Evolutionary conservation across 2,797 vertebrate species (phyloP).

Genomic region (Lates japonicus): DNA sequence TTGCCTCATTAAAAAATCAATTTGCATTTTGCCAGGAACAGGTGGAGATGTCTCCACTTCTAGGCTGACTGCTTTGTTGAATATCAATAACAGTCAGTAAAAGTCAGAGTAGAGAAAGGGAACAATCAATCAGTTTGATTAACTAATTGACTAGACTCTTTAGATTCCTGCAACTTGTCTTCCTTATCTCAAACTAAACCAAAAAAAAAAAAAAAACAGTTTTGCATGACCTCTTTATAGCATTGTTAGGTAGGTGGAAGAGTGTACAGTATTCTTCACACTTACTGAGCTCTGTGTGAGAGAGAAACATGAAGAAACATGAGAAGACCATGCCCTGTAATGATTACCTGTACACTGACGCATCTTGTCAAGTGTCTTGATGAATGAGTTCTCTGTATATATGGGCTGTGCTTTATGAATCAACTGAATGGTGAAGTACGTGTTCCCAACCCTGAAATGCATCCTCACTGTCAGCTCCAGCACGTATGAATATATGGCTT

Average conservation of each 20-base stretch:
- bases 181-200: conserved; percentile 3
- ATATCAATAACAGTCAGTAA: conserved; percentile 36
- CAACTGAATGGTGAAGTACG: conserved; percentile 25
- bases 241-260: neutral
- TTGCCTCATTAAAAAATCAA: conserved; percentile 19
- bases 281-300: neutral
- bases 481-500: neutral
- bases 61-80: conserved; percentile 18
- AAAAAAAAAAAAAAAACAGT: neutral
- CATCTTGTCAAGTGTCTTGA: neutral
- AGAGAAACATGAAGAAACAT: neutral
- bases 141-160: conserved; percentile 22
- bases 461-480: neutral
- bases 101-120: conserved; percentile 16
- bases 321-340: neutral
- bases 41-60: conserved; percentile 20
- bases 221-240: conserved; percentile 7
- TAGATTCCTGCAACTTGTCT: neutral
- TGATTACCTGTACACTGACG: conserved; percentile 5
- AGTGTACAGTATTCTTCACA: neutral
- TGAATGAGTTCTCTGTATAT: conserved; percentile 4
- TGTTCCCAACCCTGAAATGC: conserved; percentile 33
- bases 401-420: conserved; percentile 35
- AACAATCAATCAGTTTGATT: conserved; percentile 27
- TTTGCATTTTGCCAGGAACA: conserved; percentile 22